Base-by-base conservation (phyloP, 2,797 vertebrate species). In the Acipenser ruthenus region DNA sequence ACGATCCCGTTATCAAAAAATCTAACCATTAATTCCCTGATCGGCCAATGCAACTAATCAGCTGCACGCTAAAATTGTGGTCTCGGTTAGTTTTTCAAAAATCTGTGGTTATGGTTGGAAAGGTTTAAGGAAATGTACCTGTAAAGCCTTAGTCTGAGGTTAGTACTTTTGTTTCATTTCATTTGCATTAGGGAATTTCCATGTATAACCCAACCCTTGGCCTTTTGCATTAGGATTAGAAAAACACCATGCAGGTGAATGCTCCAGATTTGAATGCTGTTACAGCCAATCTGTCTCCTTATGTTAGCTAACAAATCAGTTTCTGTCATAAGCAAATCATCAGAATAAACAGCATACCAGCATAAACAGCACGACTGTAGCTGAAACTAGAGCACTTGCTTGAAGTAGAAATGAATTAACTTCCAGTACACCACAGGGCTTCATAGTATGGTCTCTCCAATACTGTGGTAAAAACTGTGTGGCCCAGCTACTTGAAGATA, bases 201-300 rank as follows among this genome's bases (percentile, higher is more conserved):
- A 75, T 70, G 74, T 79, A 82, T 74, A 70, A 37, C 23, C 23
- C 79, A 76, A 84, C 79, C 81, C 72, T 73, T 87, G 83, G 83
- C 80, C 79, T 84, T 90, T 89, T 90, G 88, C 88, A 89, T 89
- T 76, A 70, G 79, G 77, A 82, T 71, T 85, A 75, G 78, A 80
- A 84, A 87, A 89, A 88, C 87, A 87, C 84, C 87, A 88, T 83
- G 88, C 88, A 90, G 87, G 85, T 89, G 87, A 90, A 80, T 75
- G 77, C 75, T 65, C 74, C 75, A 7, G 71, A 90, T 91, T 91
- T 91, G 89, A 88, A 91, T 91, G 77, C 72, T 70, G 53, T 63
- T 78, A 74, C 70, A 9, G 75, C 77, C 80, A 79, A 70, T 7
- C 67, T 73, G 63, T 71, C 65, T 12, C 70, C 77, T 79, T 74